Evolutionary conservation across 2,113 vertebrate genomes (phyloP).

Genomic region (Etheostoma cragini): DNA sequence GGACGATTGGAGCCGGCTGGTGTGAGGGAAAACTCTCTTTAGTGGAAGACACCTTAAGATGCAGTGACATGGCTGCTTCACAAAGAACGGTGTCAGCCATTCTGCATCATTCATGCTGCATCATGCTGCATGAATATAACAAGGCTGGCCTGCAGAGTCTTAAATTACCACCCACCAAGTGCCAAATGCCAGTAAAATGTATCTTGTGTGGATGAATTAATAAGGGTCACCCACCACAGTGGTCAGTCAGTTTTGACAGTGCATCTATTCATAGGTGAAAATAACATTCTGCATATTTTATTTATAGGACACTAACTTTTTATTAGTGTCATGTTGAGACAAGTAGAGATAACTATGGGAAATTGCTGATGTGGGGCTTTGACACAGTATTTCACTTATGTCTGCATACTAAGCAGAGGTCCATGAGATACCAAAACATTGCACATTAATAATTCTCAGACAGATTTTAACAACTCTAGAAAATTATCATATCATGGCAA

Average conservation of each 20-base stretch:
- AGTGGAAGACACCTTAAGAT: conserved; percentile 34
- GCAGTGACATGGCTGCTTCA: conserved; percentile 37
- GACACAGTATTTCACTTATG: neutral
- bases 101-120: conserved; percentile 58
- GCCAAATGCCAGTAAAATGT: conserved; percentile 59
- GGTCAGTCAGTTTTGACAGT: conserved; percentile 51
- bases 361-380: neutral
- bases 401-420: no score
- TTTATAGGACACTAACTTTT: conserved; percentile 27
- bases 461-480: neutral
- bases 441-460: neutral
- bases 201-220: conserved; percentile 52
- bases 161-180: conserved; percentile 54
- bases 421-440: neutral
- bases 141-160: conserved; percentile 43
- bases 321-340: conserved; percentile 22
- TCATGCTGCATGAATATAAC: conserved; percentile 58
- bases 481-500: neutral
- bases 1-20: conserved; percentile 20
- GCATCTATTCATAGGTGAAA: conserved; percentile 24
- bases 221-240: conserved; percentile 58
- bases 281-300: conserved; percentile 46
- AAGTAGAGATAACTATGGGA: conserved; percentile 4
- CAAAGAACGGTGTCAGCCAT: conserved; percentile 20
- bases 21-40: conserved; percentile 11